phyloP scores from a whole-genome alignment of 2,888 invertebrate species.

The Pycnomerus fuliginosus region DNA sequence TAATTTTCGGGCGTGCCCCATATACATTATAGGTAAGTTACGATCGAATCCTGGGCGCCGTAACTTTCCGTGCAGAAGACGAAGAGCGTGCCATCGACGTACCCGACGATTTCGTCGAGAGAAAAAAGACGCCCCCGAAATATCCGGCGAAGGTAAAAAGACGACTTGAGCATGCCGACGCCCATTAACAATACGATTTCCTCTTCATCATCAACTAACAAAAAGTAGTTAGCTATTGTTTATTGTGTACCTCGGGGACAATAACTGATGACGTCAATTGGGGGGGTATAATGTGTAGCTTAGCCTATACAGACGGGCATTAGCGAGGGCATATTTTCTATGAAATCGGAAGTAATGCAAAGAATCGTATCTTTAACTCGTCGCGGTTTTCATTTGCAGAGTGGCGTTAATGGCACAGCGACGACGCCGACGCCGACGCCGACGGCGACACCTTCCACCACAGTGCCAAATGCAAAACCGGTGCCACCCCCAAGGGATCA shows the following conservation, averaged over 20 bases:
- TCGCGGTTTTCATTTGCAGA: constrained; percentile 34
- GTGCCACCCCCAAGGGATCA: constrained; percentile 68
- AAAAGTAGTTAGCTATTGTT: no score
- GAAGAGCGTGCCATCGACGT: constrained; percentile 83
- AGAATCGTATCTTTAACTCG: no score
- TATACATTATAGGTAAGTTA: constrained; percentile 50
- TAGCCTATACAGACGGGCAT: no score
- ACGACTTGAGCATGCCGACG: no score
- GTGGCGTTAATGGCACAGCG: constrained; percentile 43
- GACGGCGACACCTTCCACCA: constrained; percentile 49
- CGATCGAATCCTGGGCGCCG: constrained; percentile 50
- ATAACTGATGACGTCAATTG: no score
- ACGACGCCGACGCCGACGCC: constrained; percentile 53
- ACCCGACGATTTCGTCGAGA: constrained; percentile 82
- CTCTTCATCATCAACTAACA: no score
- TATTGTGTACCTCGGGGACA: no score
- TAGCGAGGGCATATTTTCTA: no score
- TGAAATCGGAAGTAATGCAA: no score
- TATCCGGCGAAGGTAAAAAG: constrained; percentile 56
- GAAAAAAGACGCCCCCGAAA: constrained; percentile 73
- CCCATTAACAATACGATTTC: no score
- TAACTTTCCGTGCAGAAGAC: constrained; percentile 40
- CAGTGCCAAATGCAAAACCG: constrained; percentile 53
- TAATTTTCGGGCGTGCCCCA: no score
- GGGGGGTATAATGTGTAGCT: no score